Percentiles rank a stretch among this genome's conserved stretches.
These are phyloP conservation scores for Eutrigla gurnardus DNA, from an alignment of 2,797 vertebrate species.

Conservation along the genomic window DNA sequence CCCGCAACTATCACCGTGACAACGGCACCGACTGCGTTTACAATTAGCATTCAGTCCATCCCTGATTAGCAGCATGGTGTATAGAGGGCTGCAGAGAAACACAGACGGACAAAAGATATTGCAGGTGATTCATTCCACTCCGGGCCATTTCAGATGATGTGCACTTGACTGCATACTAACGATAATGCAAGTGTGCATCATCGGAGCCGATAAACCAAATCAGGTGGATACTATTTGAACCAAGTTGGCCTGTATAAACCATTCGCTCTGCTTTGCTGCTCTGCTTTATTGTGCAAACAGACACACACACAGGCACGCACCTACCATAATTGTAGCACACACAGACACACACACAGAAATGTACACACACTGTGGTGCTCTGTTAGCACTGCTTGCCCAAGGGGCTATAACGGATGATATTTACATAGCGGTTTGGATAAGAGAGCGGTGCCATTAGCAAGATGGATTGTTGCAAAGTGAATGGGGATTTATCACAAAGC, in stretches of 20 bases:
- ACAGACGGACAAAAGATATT: conserved; percentile 12
- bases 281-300: conserved; percentile 58
- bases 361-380: background rate
- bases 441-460: conserved; percentile 66
- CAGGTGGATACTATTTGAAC: conserved; percentile 64
- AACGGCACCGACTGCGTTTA: conserved; percentile 60
- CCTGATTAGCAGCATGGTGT: conserved; percentile 42
- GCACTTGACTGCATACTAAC: conserved; percentile 37
- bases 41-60: conserved; percentile 67
- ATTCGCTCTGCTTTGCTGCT: conserved; percentile 56
- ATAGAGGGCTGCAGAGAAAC: conserved; percentile 35
- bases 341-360: background rate
- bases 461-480: conserved; percentile 63
- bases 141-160: conserved; percentile 30
- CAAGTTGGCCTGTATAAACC: conserved; percentile 56
- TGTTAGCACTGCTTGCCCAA: conserved; percentile 28
- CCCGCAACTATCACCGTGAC: conserved; percentile 63
- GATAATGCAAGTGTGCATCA: conserved; percentile 51
- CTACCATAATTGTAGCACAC: background rate
- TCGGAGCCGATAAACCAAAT: conserved; percentile 57
- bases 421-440: conserved; percentile 72
- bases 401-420: conserved; percentile 64
- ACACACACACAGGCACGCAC: conserved; percentile 2
- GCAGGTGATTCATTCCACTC: conserved; percentile 25
- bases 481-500: conserved; percentile 66